Conservation (phyloP, 2,888 invertebrate genomes). For the Apamea epomidion region DNA sequence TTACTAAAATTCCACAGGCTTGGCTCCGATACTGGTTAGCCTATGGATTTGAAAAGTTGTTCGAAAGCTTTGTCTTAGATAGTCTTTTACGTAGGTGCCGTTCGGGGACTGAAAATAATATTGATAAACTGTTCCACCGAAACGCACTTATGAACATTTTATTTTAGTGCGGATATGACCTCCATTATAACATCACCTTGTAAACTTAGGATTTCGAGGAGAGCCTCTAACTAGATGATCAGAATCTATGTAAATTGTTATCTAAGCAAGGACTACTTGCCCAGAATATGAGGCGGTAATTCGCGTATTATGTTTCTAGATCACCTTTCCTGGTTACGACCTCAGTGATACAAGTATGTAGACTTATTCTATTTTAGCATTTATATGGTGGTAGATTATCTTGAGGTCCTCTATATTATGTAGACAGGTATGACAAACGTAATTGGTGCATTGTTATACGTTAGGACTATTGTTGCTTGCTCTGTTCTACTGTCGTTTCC, state of each 20-base stretch:
- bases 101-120: too few species aligned
- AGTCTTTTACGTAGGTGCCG: too few species aligned
- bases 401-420: neutral
- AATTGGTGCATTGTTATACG: neutral
- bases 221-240: neutral
- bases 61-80: neutral
- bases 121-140: too few species aligned
- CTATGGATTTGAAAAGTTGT: neutral
- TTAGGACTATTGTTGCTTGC: neutral
- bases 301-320: neutral
- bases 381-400: neutral
- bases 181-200: neutral
- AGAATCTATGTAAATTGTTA: constrained; percentile 11
- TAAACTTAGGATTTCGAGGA: neutral
- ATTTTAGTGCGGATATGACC: too few species aligned
- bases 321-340: neutral
- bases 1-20: neutral
- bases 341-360: constrained; percentile 1
- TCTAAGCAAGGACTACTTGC: neutral
- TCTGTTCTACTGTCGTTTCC: neutral
- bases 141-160: too few species aligned
- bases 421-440: neutral
- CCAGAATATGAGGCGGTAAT: neutral
- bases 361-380: neutral
- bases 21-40: neutral